Evolutionary conservation across 1,140 invertebrate species (phyloP), one percentile per base, ranked within the genome.

Genomic region (Panulirus ornatus): DNA sequence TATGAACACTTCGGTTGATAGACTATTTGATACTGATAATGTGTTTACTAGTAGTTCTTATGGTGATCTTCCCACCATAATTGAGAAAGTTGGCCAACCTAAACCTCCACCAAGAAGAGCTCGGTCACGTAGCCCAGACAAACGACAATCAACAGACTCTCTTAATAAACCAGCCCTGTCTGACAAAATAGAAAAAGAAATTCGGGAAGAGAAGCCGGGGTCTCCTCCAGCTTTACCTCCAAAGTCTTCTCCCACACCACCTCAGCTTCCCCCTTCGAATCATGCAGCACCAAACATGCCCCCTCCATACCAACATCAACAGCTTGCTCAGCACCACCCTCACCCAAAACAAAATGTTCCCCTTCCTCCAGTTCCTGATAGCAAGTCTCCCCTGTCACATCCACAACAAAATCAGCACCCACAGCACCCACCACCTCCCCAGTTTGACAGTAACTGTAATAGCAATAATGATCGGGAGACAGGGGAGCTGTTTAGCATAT

Each of bases 1-100:
- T 1, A 98, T 98, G 97, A 97, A 97, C 88, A 96, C 97, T 9
- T 98, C 97, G 2, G 97, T 98, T 40, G 97, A 98, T 93, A 95
- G 97, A 92, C 94, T 98, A 8, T 98, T 98, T 92, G 97, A 97
- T 89, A 91, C 86, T 76, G 92, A 93, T 96, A 96, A 93, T 81
- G 96, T 96, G 22, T 96, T 96, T 93, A 93, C 96, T 6, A 96
- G 96, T 91, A 92, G 92, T 36, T 96, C 95, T 93, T 96, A 95
- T 91, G 95, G 95, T 0, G 96, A 96, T 63, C 91, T 93, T 19
- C 93, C 93, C 36, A 91, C 92, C 27, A 92, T 93, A 66, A 91
- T 92, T 27, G 92, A 93, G 70, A 89, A 90, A 51, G 87, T 78
- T 58, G 86, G 83, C 82, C 84, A 54, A 34, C 91, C 91, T 2